A percentile compares a stretch with the other conserved stretches of the same genome.
These are phyloP conservation scores for Pteronotus mesoamericanus DNA, from an alignment of 2,797 vertebrate species.

Conservation along the genomic window DNA sequence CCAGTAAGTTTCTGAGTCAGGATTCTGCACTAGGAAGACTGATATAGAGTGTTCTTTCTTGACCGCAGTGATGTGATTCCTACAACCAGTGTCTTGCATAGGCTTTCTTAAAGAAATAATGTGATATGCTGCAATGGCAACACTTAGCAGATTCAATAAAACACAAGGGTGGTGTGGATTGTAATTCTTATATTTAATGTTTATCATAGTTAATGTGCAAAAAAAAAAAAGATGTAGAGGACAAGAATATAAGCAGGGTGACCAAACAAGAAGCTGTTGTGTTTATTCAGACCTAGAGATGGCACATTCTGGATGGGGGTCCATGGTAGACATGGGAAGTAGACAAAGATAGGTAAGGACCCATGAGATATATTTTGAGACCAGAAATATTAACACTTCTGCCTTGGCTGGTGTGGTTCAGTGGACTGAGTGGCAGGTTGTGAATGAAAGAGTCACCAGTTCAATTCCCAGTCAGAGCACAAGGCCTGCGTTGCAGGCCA, in stretches of 20 bases:
- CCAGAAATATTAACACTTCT: not conserved
- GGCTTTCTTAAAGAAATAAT: not conserved
- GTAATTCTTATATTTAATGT: not conserved
- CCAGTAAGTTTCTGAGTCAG: not conserved
- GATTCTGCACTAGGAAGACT: not conserved
- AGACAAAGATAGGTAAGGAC: not conserved
- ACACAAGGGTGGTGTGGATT: not conserved
- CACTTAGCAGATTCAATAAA: not conserved
- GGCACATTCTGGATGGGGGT: not conserved
- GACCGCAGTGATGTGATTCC: not conserved
- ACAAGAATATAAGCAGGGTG: not conserved
- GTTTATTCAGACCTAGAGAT: not conserved
- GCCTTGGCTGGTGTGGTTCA: too few species aligned
- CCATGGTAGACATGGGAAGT: not conserved
- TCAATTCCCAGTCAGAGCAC: too few species aligned
- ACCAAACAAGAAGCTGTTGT: not conserved
- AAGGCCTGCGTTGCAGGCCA: too few species aligned
- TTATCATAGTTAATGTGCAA: not conserved
- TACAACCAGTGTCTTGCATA: not conserved
- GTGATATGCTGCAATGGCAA: not conserved
- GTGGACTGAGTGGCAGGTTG: too few species aligned
- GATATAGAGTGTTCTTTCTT: not conserved
- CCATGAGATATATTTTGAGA: not conserved
- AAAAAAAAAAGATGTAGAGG: not conserved
- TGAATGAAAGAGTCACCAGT: too few species aligned